phyloP scores from a whole-genome alignment of 1,140 invertebrate species.

The Camponotus floridanus region DNA sequence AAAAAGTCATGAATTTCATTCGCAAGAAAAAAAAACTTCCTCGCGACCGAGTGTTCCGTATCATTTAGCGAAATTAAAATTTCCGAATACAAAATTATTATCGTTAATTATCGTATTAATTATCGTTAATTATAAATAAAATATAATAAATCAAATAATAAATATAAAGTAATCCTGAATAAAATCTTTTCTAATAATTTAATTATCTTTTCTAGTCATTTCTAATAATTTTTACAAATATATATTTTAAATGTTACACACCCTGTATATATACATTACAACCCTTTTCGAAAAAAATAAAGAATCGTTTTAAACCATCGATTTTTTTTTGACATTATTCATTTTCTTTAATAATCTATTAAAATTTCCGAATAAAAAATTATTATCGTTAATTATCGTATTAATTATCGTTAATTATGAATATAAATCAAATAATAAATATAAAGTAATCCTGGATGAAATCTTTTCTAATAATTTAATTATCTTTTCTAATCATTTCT shows the following conservation, averaged over 20 bases:
- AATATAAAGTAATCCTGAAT: not conserved
- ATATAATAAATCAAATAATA: not conserved
- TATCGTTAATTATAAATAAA: not conserved
- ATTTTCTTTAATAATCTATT: slow-evolving; percentile 1
- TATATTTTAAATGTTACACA: not conserved
- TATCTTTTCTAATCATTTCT: too few species aligned
- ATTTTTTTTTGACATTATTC: not conserved
- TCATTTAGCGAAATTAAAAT: slow-evolving; percentile 30
- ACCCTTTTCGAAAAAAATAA: slow-evolving; percentile 6
- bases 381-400: too few species aligned
- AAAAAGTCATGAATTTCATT: slow-evolving; percentile 59
- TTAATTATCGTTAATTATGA: too few species aligned
- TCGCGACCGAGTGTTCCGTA: not conserved
- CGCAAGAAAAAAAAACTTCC: not conserved
- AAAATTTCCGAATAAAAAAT: not conserved
- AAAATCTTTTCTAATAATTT: not conserved
- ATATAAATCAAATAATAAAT: not conserved
- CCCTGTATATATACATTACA: not conserved
- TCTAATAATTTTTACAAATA: not conserved
- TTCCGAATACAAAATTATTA: not conserved
- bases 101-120: too few species aligned
- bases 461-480: not conserved
- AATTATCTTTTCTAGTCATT: too few species aligned
- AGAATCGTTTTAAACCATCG: not conserved
- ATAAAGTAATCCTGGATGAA: not conserved